Base-by-base conservation (phyloP, 1,140 invertebrate species). In the Tribolium madens region DNA sequence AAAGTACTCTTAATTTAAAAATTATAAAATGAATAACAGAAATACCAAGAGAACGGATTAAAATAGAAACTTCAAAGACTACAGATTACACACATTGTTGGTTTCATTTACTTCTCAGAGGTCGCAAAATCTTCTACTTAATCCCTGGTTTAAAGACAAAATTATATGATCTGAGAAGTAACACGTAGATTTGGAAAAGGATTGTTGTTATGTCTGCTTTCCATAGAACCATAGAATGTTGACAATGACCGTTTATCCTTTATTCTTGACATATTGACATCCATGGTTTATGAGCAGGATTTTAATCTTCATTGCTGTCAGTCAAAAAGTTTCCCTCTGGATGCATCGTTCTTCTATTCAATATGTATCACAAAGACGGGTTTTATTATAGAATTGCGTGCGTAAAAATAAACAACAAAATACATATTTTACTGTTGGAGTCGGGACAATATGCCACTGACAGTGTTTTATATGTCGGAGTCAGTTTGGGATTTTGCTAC, bases 251-350 rank as follows among this genome's bases (percentile, higher is more conserved):
- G 18, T 21, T 64, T 64, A 33, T 64, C 26, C 57, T 64, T 64
- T 64, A 31, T 64, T 64, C 57, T 33, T 64, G 31, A 31, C 57
- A 64, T n/a, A 13, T 12, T 64, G 57, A 64, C 57, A 6, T 64
- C 14, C 57, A 33, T 64, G 21, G 10, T 64, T 64, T 64, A 64
- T 33, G 57, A 13, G 57, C 36, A 33, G 26, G 57, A 36, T 64
- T 21, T 52, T 60, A 60, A 60, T 60, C 53, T 60, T 64, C 57
- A 64, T 64, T 64, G 57, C 26, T n/a, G 57, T 64, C 57, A 64
- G 26, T 64, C 57, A 64, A 14, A 13, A 33, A 64, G 53, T 18
- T 64, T 21, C 57, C 57, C 26, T 26, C 26, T 60, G 7, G 3
- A 21, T 26, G 18, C 53, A 26, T 17, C 10, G 57, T 33, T 21